Conservation (phyloP, 64 coral and sea anemone genomes). For the Montipora foliosa region DNA sequence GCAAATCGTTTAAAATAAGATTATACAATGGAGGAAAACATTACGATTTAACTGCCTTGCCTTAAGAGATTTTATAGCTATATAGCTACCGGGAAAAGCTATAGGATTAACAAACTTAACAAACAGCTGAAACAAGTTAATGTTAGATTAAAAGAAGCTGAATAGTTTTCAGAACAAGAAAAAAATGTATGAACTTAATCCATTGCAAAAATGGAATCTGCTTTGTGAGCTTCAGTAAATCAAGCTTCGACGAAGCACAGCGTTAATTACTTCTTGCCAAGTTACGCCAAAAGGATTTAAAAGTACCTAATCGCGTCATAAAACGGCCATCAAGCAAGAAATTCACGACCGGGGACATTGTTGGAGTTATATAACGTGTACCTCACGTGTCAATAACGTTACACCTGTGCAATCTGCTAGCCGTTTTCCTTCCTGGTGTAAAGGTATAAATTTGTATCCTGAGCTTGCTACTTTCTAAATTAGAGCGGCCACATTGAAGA, state of each 20-base stretch:
- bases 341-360: too few species aligned
- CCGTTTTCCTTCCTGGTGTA: background rate
- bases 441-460: background rate
- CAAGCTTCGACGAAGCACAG: background rate
- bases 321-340: too few species aligned
- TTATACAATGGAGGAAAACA: background rate
- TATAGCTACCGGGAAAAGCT: too few species aligned
- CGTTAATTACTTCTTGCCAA: background rate
- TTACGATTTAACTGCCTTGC: background rate
- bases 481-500: background rate
- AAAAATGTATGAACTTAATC: background rate
- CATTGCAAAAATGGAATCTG: background rate
- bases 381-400: background rate
- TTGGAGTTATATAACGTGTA: too few species aligned
- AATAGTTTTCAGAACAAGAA: background rate
- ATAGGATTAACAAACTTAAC: too few species aligned
- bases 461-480: background rate
- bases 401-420: background rate
- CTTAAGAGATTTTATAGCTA: background rate
- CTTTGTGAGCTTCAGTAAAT: background rate
- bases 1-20: background rate
- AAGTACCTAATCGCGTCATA: too few species aligned
- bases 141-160: background rate
- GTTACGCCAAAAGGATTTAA: background rate
- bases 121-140: too few species aligned